Percentiles rank a stretch among this genome's conserved stretches.
Evolutionary conservation across 2,113 vertebrate species (phyloP).

Genomic region (Plotosus lineatus): DNA sequence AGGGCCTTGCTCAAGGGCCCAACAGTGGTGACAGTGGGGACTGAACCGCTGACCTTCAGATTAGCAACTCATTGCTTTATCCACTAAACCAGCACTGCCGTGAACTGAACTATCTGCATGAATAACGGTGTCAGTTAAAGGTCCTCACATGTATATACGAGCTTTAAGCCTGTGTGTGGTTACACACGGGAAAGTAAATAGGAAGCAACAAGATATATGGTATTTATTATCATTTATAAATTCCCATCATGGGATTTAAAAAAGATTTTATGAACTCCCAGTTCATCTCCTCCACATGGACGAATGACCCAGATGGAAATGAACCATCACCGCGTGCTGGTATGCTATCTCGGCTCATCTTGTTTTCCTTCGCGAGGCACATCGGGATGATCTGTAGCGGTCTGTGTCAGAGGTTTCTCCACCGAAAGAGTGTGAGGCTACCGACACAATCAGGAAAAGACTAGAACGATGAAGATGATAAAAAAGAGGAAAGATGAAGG

Average conservation of each 20-base stretch:
- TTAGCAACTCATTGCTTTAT: too few relatives aligned
- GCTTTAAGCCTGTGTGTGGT: conserved; percentile 31
- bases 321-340: conserved; percentile 40
- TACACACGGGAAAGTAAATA: conserved; percentile 25
- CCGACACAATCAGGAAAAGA: background rate
- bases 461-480: background rate
- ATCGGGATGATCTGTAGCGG: conserved; percentile 58
- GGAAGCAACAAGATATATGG: conserved; percentile 51
- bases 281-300: conserved; percentile 31
- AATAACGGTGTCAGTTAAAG: background rate
- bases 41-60: too few relatives aligned
- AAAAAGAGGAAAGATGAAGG: background rate
- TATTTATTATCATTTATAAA: conserved; percentile 55
- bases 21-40: too few relatives aligned
- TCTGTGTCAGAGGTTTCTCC: background rate
- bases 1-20: too few relatives aligned
- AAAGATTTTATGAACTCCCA: conserved; percentile 37
- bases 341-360: conserved; percentile 46
- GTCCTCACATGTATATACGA: too few relatives aligned
- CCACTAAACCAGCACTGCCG: too few relatives aligned
- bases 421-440: background rate
- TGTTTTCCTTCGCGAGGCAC: conserved; percentile 55
- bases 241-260: conserved; percentile 28
- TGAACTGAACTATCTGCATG: background rate
- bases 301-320: conserved; percentile 46